Evolutionary conservation across 2,797 vertebrate genomes (phyloP).

Genomic region (Petrocephalus sullivani): DNA sequence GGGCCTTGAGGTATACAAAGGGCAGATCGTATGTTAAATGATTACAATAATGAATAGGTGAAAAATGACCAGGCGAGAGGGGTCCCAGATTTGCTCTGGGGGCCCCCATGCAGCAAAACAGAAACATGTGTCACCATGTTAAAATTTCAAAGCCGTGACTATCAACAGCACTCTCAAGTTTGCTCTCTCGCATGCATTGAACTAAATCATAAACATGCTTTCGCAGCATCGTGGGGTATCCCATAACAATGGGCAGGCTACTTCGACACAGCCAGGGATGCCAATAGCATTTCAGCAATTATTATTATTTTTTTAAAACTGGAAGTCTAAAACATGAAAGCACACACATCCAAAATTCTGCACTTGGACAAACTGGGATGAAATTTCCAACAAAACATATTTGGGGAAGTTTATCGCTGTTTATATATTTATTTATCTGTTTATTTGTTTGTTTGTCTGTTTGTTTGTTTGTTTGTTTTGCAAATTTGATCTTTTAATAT

Average conservation of each 20-base stretch:
- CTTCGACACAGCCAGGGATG: neutral
- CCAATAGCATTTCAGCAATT: neutral
- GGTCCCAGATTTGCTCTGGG: conserved; percentile 54
- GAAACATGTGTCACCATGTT: conserved; percentile 60
- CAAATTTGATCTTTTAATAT: neutral
- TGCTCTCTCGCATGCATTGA: conserved; percentile 32
- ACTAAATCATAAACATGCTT: conserved; percentile 47
- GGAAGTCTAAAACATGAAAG: neutral
- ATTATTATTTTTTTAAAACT: too few species aligned
- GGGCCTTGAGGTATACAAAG: conserved; percentile 48
- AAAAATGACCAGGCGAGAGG: conserved; percentile 61
- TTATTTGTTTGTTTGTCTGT: neutral
- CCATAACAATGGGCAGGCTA: neutral
- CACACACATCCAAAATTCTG: neutral
- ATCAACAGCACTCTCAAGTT: conserved; percentile 42
- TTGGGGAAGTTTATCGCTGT: neutral
- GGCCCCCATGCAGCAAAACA: conserved; percentile 51
- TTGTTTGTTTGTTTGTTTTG: too few species aligned
- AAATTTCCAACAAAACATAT: neutral
- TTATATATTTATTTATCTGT: neutral
- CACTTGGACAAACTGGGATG: neutral
- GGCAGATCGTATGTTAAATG: conserved; percentile 67
- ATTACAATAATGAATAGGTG: conserved; percentile 73
- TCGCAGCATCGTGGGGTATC: conserved; percentile 19
- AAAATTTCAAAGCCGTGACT: conserved; percentile 54